Percentiles rank a stretch among this genome's conserved stretches.
These are phyloP conservation scores for Aphelocoma coerulescens DNA, from an alignment of 2,113 vertebrate genomes.

Conservation along the genomic window DNA sequence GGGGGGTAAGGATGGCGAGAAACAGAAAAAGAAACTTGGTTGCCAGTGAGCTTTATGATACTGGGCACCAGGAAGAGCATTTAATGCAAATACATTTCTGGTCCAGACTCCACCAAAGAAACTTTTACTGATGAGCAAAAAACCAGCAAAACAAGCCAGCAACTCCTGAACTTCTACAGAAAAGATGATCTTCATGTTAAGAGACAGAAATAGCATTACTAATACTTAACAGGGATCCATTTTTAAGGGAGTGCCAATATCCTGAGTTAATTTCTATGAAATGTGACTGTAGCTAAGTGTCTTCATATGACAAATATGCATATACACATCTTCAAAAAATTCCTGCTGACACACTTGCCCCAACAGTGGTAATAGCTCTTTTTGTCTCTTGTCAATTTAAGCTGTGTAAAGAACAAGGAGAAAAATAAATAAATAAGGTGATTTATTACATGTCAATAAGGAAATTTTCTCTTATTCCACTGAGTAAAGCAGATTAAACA, in stretches of 20 bases:
- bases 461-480: background rate
- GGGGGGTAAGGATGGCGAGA: rapidly evolving
- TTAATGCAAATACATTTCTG: background rate
- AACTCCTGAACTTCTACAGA: background rate
- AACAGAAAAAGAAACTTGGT: background rate
- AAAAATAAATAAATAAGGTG: background rate
- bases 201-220: background rate
- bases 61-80: background rate
- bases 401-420: background rate
- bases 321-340: background rate
- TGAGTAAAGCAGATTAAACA: background rate
- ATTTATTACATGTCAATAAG: background rate
- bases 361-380: background rate
- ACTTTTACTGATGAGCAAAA: background rate
- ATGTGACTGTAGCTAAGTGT: background rate
- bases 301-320: background rate
- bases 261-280: background rate
- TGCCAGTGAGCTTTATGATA: background rate
- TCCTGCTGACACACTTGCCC: background rate
- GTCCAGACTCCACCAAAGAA: background rate
- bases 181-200: background rate
- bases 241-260: background rate
- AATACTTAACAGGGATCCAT: background rate
- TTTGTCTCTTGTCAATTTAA: background rate
- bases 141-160: rapidly evolving